phyloP scores from a whole-genome alignment of 2,113 vertebrate genomes.

The Phylloscopus whistleri region DNA sequence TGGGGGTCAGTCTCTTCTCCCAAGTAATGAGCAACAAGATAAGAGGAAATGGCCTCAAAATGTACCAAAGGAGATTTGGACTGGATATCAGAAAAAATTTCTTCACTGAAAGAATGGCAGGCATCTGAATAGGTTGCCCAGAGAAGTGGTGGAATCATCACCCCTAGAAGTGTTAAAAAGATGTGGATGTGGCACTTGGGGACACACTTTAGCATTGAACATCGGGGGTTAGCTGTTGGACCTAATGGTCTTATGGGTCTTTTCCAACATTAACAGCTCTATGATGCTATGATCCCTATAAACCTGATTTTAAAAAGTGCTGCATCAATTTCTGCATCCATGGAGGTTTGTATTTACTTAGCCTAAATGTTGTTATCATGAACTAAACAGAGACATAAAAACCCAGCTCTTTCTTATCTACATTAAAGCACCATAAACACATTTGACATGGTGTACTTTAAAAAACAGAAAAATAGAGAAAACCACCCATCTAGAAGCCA shows the following conservation, averaged over 20 bases:
- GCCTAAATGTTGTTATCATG: background rate
- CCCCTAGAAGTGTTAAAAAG: background rate
- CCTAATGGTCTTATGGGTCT: background rate
- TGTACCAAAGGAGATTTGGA: background rate
- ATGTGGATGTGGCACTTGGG: background rate
- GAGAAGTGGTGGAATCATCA: background rate
- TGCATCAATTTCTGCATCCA: background rate
- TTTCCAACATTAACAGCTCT: background rate
- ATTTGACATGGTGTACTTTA: background rate
- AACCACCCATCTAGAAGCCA: background rate
- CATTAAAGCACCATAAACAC: background rate
- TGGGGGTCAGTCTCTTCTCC: accelerated
- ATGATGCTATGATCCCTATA: background rate
- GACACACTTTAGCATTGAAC: background rate
- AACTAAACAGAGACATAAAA: background rate
- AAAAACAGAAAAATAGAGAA: background rate
- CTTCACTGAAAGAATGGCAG: background rate
- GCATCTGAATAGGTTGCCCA: background rate
- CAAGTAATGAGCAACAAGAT: background rate
- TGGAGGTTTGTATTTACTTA: background rate
- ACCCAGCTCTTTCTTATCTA: background rate
- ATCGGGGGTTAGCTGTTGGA: background rate
- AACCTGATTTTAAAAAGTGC: background rate
- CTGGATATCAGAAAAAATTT: background rate
- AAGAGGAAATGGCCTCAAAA: background rate